Evolutionary conservation across 2,888 invertebrate genomes (phyloP).

Genomic region (Noctua janthe): DNA sequence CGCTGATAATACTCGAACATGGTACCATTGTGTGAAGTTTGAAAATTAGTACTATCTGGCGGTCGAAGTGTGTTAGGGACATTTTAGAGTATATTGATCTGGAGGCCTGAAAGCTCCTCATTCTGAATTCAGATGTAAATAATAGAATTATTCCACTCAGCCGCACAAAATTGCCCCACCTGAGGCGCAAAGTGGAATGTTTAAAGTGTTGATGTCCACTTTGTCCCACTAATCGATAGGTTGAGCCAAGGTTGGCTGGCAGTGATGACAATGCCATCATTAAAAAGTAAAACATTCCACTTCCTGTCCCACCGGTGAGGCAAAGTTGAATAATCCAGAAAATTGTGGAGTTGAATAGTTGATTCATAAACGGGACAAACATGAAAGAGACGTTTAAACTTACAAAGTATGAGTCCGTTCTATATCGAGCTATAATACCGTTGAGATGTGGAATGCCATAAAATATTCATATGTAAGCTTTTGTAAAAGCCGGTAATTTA

Average conservation of each 20-base stretch:
- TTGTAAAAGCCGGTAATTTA: neutral
- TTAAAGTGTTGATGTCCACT: neutral
- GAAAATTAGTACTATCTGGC: neutral
- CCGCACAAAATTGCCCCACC: neutral
- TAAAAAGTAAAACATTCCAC: neutral
- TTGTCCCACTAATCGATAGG: neutral
- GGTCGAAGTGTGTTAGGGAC: neutral
- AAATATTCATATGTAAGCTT: conserved; percentile 7
- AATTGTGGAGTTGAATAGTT: neutral
- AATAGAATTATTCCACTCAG: neutral
- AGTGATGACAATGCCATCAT: neutral
- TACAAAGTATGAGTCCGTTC: neutral
- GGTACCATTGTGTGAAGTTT: conserved; percentile 1
- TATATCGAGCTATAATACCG: neutral
- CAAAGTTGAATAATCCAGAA: neutral
- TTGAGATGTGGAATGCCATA: neutral
- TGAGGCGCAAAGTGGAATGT: neutral
- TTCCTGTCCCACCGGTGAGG: neutral
- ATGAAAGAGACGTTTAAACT: neutral
- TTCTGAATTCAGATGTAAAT: neutral
- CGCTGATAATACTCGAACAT: conserved; percentile 15
- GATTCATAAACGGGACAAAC: neutral
- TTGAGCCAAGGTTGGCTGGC: neutral
- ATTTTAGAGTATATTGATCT: neutral
- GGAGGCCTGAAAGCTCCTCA: neutral